Percentiles rank a stretch among this genome's conserved stretches.
Conservation (phyloP, 2,888 invertebrate species). For the Campaea margaritaria region DNA sequence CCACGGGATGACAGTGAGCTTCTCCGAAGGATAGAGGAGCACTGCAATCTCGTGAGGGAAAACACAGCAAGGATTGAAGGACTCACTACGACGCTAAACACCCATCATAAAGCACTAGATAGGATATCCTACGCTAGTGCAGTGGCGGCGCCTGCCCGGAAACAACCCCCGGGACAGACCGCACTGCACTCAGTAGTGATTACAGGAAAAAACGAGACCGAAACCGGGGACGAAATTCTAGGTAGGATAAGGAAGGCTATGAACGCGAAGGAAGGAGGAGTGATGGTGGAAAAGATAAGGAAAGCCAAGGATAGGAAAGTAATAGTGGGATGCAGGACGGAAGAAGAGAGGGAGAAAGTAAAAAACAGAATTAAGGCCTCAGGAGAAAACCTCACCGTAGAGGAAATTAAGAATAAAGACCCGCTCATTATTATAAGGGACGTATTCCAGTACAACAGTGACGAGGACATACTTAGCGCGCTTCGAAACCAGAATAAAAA, state of each 20-base stretch:
- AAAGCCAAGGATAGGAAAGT: conserved; percentile 31
- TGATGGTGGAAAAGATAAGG: conserved; percentile 27
- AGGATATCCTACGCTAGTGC: too few species aligned
- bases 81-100: too few species aligned
- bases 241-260: conserved; percentile 20
- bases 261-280: conserved; percentile 25
- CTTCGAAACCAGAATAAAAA: too few species aligned
- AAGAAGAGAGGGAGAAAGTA: conserved; percentile 19
- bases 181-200: conserved; percentile 29
- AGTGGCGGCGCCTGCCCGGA: too few species aligned
- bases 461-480: too few species aligned
- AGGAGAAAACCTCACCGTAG: conserved; percentile 11
- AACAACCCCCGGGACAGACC: background rate
- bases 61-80: too few species aligned
- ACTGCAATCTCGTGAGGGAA: too few species aligned
- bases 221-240: conserved; percentile 21
- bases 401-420: conserved; percentile 30
- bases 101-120: too few species aligned
- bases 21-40: too few species aligned
- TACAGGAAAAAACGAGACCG: background rate
- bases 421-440: conserved; percentile 25
- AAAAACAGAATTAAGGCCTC: conserved; percentile 17
- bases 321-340: conserved; percentile 21
- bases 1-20: too few species aligned
- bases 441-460: too few species aligned